Evolutionary conservation across 2,797 vertebrate genomes (phyloP).

Genomic region (Bryconaethiops microstoma): DNA sequence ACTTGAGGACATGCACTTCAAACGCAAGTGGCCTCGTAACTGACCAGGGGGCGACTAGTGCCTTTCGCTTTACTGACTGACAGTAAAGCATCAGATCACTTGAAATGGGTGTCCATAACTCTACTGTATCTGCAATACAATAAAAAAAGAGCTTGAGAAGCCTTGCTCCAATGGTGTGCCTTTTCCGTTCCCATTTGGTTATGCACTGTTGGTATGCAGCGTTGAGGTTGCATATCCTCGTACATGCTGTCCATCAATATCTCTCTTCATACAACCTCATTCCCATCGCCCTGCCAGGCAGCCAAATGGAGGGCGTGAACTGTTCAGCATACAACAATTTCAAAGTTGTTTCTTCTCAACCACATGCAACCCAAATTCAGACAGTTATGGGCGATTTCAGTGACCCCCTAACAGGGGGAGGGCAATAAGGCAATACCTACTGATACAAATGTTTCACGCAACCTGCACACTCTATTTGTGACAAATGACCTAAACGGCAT

Average conservation of each 20-base stretch:
- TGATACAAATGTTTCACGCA: neutral
- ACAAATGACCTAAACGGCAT: too few species aligned
- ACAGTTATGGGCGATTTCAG: neutral
- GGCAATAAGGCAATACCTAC: neutral
- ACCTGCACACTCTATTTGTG: neutral
- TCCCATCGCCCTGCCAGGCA: neutral
- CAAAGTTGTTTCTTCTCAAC: neutral
- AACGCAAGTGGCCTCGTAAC: slow-evolving; percentile 9
- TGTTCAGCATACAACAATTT: neutral
- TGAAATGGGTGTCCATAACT: neutral
- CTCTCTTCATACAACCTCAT: neutral
- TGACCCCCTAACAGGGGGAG: neutral
- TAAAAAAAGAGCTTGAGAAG: neutral
- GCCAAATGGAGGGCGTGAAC: neutral
- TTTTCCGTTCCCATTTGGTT: neutral
- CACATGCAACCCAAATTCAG: neutral
- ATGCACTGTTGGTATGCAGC: neutral
- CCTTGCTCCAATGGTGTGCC: too few species aligned
- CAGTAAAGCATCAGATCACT: neutral
- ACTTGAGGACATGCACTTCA: slow-evolving; percentile 13
- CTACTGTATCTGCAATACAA: neutral
- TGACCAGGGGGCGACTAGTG: neutral
- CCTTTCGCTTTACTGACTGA: neutral
- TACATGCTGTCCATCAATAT: neutral
- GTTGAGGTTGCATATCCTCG: neutral